Base-by-base conservation (phyloP, 2,888 invertebrate genomes). In the Orthonychiurus folsomi region DNA sequence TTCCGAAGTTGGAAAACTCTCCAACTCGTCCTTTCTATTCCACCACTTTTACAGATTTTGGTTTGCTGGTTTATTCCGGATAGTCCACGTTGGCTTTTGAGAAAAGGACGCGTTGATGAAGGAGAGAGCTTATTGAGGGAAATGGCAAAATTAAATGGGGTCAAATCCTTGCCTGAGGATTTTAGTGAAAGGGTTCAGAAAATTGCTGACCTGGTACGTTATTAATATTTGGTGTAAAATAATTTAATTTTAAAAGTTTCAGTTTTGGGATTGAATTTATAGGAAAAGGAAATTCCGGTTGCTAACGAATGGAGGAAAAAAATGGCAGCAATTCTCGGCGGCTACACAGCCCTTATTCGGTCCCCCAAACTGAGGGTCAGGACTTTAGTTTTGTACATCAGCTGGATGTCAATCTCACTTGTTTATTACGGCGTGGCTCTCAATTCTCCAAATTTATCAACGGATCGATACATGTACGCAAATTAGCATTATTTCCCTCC, bases 381-480 rank as follows among this genome's bases (percentile, higher is more conserved):
- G 47, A 64, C 64, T 3, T 53, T 70, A 12, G 63, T 66, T 3
- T 55, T 70, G 2, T 68, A 68, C 56, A 62, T 66, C 47, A 62
- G 64, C 53, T 70, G 70, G 70, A 64, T 66, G 62, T 65, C 66
- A 20, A 67, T 66, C 15, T 65, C 65, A 5, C 65, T 70, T 66
- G 66, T 70, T 9, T 70, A 70, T 50, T 70, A 70, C 54, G 70
- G 70, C 21, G 61, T 70, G 20, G 70, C 70, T n/a, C 61, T 70
- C 23, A 68, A 68, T 63, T 62, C 68, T 21, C 68, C 68, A 0
- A 70, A 70, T 56, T 58, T 70, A 20, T 63, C 66, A 3, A 55
- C 68, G n/a, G 68, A 70, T 59, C 59, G 63, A 61, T 68, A 67
- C 50, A 9, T 68, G 67, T 70, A 64, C 54, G 64, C 28, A 1